Base-by-base conservation (phyloP, 2,888 invertebrate species). In the Synanthedon tipuliformis region DNA sequence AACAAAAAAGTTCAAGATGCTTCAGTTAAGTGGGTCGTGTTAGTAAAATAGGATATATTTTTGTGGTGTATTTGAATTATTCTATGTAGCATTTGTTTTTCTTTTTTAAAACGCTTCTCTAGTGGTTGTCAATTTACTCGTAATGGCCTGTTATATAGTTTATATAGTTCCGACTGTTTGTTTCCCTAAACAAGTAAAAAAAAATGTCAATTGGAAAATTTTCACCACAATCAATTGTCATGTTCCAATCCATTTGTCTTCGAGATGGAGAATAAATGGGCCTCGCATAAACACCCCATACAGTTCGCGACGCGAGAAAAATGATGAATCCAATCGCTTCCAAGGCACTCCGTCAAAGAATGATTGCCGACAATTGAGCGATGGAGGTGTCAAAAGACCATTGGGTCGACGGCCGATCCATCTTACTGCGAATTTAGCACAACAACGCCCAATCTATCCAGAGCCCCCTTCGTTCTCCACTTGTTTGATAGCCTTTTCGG, bases 351-450 rank as follows among this genome's bases (percentile, higher is more conserved):
- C 71, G 75, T 78, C 81, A 78, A 82, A 82, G 81, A 69, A 69
- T 72, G 77, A 83, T 82, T 75, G 75, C 73, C 68, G 73, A 63
- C 78, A 67, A 83, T 85, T 84, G 85, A 85, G 76, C 78, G 84
- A 84, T 85, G 80, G 75, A 69, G 68, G 71, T 73, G 79, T 75
- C 83, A 77, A 81, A 82, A 80, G 77, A 78, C 75, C 78, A 77
- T 77, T 72, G 74, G 79, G 72, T 73, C 70, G 77, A 69, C 73
- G 69, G 65, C 73, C 73, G 70, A 85, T 85, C 83, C 80, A 84
- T 85, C 85, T 84, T 81, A 78, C 64, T 68, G 63, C 71, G 71
- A 69, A 70, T 73, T 78, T 69, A 71, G 65, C 65, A 69, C 62
- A 62, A 61, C 61, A 59, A 53, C 52, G 53, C 57, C 84, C 76